Evolutionary conservation across 1,140 invertebrate species (phyloP).

Genomic region (Mizuhopecten yessoensis): DNA sequence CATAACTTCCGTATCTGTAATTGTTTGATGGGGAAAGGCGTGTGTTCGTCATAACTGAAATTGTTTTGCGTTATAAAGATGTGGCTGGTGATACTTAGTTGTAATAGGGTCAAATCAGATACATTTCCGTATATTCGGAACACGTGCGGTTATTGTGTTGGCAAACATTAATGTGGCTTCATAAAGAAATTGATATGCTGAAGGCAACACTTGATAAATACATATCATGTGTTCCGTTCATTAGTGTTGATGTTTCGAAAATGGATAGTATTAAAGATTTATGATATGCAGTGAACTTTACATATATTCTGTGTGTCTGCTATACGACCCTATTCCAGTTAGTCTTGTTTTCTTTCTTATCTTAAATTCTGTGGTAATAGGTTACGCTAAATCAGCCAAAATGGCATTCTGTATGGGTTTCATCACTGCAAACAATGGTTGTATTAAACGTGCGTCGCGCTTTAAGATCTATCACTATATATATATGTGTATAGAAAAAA

Average conservation of each 20-base stretch:
- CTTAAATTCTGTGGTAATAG: too few relatives aligned
- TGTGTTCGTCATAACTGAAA: constrained; percentile 4
- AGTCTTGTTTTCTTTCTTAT: too few relatives aligned
- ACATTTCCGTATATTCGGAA: constrained; percentile 9
- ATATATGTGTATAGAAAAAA: too few relatives aligned
- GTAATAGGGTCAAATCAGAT: constrained; percentile 14
- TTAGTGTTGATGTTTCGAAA: background rate
- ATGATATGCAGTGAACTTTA: background rate
- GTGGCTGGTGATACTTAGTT: background rate
- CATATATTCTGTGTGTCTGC: too few relatives aligned
- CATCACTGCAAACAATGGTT: too few relatives aligned
- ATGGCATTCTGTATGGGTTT: too few relatives aligned
- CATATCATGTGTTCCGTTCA: background rate
- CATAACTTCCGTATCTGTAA: background rate
- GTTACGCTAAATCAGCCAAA: too few relatives aligned
- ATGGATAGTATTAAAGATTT: background rate
- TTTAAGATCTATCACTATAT: too few relatives aligned
- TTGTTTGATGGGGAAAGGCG: background rate
- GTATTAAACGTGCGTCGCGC: too few relatives aligned
- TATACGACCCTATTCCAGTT: too few relatives aligned
- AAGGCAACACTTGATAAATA: background rate
- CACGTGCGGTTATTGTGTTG: background rate
- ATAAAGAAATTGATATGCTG: background rate
- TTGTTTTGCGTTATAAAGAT: background rate
- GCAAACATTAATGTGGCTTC: background rate